A percentile compares a stretch with the other conserved stretches of the same genome.
Conservation (phyloP, 2,113 vertebrate genomes). For the Sprattus sprattus region DNA sequence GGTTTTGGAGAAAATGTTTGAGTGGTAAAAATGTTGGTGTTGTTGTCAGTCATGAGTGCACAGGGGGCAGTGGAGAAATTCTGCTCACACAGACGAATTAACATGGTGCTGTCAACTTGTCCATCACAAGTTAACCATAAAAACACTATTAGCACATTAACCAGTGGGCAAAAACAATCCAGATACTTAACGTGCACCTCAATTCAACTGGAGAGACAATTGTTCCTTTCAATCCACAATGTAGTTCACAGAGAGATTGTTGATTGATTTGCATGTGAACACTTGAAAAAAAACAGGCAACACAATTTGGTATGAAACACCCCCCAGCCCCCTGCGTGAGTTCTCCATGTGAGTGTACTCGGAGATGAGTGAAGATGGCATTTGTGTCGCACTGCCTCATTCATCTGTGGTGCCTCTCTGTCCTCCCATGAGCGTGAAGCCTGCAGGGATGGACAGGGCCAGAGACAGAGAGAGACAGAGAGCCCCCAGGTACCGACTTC, state of each 20-base stretch:
- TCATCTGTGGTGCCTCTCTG: slow-evolving; percentile 45
- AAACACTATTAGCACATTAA: slow-evolving; percentile 1
- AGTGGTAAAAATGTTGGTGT: not conserved
- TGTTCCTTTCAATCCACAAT: not conserved
- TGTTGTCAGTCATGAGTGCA: not conserved
- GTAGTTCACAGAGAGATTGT: slow-evolving; percentile 33
- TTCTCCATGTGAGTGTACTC: not conserved
- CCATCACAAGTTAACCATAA: not conserved
- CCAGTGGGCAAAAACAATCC: not conserved
- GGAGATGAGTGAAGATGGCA: slow-evolving; percentile 67
- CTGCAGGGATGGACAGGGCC: slow-evolving; percentile 41
- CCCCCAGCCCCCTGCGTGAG: not conserved
- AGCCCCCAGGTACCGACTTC: slow-evolving; percentile 72
- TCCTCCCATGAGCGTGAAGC: slow-evolving; percentile 25
- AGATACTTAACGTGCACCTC: not conserved
- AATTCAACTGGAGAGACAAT: not conserved
- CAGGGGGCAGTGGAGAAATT: not conserved
- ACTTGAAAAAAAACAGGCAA: slow-evolving; percentile 27
- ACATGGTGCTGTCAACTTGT: slow-evolving; percentile 15
- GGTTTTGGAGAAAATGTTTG: not conserved
- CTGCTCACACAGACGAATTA: not conserved
- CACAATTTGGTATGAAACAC: slow-evolving; percentile 26
- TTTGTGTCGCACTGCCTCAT: slow-evolving; percentile 61
- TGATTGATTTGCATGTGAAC: slow-evolving; percentile 68
- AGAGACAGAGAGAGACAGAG: slow-evolving; percentile 49